Evolutionary conservation across 2,797 vertebrate species (phyloP).

Genomic region (Somateria mollissima): DNA sequence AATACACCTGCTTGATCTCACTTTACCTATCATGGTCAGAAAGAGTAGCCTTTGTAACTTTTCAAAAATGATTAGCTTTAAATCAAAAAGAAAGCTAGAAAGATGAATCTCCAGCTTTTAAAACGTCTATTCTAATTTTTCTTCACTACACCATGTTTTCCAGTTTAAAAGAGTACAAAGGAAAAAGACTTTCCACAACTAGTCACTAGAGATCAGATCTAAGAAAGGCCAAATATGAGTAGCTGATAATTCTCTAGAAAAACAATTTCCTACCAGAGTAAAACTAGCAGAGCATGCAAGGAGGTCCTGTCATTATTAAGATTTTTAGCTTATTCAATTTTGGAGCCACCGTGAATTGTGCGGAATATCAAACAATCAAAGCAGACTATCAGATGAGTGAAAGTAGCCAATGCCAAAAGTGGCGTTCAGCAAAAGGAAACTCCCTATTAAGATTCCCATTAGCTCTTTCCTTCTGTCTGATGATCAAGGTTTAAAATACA

Average conservation of each 20-base stretch:
- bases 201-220: neutral
- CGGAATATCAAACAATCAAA: neutral
- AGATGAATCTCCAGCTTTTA: neutral
- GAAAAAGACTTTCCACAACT: neutral
- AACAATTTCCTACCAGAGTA: neutral
- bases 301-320: neutral
- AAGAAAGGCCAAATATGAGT: neutral
- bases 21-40: neutral
- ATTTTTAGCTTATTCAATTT: neutral
- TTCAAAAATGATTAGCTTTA: neutral
- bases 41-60: neutral
- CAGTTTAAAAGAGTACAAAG: neutral
- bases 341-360: neutral
- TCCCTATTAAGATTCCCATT: neutral
- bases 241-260: neutral
- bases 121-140: neutral
- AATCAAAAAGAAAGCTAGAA: neutral
- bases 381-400: neutral
- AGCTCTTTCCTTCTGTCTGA: neutral
- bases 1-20: neutral
- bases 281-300: neutral
- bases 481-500: neutral
- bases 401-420: neutral
- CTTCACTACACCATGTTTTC: neutral
- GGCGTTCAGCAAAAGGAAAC: neutral